Base-by-base conservation (phyloP, 2,113 vertebrate genomes). In the Smithornis capensis region DNA sequence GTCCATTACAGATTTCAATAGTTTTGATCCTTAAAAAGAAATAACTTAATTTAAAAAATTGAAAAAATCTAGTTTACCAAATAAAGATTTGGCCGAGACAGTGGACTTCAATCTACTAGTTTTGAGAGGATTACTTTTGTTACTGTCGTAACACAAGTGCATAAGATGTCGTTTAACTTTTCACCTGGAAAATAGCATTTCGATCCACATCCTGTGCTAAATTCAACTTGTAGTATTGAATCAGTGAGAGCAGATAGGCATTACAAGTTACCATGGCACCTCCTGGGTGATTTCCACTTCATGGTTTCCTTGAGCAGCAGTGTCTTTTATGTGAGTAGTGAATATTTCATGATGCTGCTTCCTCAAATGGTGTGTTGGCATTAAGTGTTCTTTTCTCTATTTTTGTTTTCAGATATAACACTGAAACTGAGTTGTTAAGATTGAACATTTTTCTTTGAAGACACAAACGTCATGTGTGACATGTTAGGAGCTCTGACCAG, bases 211-310 rank as follows among this genome's bases (percentile, higher is more conserved):
- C 62, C 53, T 44, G 38, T 86, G 44, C 68, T 92, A 67, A 88
- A 77, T 71, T 83, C 42, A 17, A 77, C 52, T 31, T 0, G 0
- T 53, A 15, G 52, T 60, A 49, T 38, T 74, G 62, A 56, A 83
- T 84, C 49, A 19, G 65, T 15, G 75, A 68, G 83, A 86, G 60
- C 47, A 88, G 68, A 67, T 40, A 59, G 42, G 44, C 9, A 1
- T 65, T 88, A 44, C 65, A 85, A 90, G 85, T 96, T 83, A 75
- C 93, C 71, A 71, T 86, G 91, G 74, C 27, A 88, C 64, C 71
- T 90, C 60, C 40, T 80, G 0, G 4, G 40, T 2, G 8, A 83
- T 97, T 92, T 95, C 74, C 27, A 57, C 70, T 78, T 87, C 25
- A 52, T 73, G 65, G 40, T 52, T 95, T 81, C 59, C 69, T 49